Evolutionary conservation across 1,140 invertebrate genomes (phyloP).

Genomic region (Heliconius melpomene): DNA sequence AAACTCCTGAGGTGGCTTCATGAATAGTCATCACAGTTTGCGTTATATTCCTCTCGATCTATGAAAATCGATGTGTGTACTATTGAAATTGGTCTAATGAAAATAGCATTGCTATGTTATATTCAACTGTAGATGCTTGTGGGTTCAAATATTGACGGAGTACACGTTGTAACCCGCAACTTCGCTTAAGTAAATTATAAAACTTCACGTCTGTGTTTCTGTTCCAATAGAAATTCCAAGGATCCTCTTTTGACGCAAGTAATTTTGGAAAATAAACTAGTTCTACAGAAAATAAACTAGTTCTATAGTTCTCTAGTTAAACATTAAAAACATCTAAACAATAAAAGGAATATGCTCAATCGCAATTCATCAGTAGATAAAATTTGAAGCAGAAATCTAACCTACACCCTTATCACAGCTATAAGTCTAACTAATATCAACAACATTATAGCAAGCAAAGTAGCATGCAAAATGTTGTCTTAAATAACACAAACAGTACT

Average conservation of each 20-base stretch:
- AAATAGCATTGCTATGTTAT: not conserved
- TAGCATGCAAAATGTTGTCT: not conserved
- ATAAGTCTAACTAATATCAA: not conserved
- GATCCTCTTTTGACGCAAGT: too few species aligned
- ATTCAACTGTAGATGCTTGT: not conserved
- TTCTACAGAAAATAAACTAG: too few species aligned
- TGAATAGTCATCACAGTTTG: slow-evolving; percentile 1
- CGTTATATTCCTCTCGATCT: slow-evolving; percentile 1
- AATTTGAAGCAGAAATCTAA: not conserved
- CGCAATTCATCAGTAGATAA: too few species aligned
- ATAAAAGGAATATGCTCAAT: too few species aligned
- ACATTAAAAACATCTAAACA: too few species aligned
- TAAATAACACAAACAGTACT: not conserved
- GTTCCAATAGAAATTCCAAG: too few species aligned
- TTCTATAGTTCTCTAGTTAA: too few species aligned
- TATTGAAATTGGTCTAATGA: not conserved
- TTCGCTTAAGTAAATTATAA: too few species aligned
- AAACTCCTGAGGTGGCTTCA: slow-evolving; percentile 11
- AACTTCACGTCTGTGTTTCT: too few species aligned
- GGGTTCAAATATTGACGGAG: too few species aligned
- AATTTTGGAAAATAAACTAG: too few species aligned
- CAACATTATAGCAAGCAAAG: not conserved
- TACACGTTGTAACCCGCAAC: too few species aligned
- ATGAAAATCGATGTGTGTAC: slow-evolving; percentile 5
- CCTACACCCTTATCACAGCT: not conserved